These are phyloP conservation scores for Condylura cristata DNA, from an alignment of 2,113 vertebrate species.

Conservation along the genomic window DNA sequence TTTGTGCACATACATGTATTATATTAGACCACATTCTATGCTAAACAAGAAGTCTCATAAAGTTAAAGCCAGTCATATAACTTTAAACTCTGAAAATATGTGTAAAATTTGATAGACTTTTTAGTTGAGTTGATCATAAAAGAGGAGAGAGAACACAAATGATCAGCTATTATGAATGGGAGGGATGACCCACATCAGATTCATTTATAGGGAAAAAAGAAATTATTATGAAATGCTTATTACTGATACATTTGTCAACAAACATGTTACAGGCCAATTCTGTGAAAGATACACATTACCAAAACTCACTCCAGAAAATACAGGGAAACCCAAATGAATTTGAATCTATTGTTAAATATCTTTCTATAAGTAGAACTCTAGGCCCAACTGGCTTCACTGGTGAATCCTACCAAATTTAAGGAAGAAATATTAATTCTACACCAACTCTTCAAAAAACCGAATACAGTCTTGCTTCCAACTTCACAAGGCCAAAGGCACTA, in stretches of 20 bases:
- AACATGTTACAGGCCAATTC: background rate
- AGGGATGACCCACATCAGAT: background rate
- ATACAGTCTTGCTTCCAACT: background rate
- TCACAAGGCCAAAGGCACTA: background rate
- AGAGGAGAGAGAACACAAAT: background rate
- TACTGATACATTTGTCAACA: background rate
- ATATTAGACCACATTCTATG: background rate
- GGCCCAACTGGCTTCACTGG: background rate
- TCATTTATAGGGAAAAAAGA: background rate
- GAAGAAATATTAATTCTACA: conserved; percentile 23
- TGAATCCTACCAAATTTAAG: background rate
- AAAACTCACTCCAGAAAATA: background rate
- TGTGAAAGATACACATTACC: background rate
- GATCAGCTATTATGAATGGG: background rate
- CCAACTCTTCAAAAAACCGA: background rate
- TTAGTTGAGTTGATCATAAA: background rate
- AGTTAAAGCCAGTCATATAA: conserved; percentile 1
- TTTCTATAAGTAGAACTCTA: background rate
- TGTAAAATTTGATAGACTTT: background rate
- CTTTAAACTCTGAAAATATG: background rate
- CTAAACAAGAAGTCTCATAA: background rate
- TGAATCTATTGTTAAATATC: background rate
- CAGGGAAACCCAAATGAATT: background rate
- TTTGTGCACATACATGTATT: background rate
- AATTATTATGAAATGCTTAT: background rate